Conservation (phyloP, 2,888 invertebrate species). For the Cinara cedri region DNA sequence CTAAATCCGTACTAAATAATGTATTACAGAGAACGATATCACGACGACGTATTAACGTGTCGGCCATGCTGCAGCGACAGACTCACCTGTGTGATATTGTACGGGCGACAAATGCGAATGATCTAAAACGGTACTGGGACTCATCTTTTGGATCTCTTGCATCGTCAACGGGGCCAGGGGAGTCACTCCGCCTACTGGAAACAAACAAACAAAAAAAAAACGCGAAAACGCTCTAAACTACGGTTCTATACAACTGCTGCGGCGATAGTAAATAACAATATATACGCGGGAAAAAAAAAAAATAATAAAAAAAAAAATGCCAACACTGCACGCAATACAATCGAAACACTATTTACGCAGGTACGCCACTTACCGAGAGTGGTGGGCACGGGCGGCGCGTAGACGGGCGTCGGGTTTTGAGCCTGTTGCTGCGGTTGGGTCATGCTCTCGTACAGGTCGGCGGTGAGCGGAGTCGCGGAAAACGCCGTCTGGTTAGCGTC, state of each 20-base stretch:
- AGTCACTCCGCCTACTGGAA: conserved; percentile 65
- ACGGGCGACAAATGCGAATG: conserved; percentile 70
- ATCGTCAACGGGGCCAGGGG: conserved; percentile 76
- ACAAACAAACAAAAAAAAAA: conserved; percentile 57
- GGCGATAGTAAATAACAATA: no score
- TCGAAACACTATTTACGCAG: background rate
- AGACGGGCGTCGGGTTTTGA: conserved; percentile 68
- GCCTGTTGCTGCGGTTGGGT: conserved; percentile 71
- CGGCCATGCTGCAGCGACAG: background rate
- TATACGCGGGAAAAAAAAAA: no score
- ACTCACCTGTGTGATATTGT: conserved; percentile 72
- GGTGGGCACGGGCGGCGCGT: conserved; percentile 69
- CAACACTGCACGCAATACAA: background rate
- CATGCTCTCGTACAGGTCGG: conserved; percentile 74
- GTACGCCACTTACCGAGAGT: conserved; percentile 59
- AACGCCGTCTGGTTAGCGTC: conserved; percentile 61
- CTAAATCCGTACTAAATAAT: no score
- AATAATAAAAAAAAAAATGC: no score
- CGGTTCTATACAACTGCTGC: background rate
- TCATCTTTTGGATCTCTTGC: conserved; percentile 75
- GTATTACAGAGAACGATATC: background rate
- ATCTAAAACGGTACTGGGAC: conserved; percentile 69
- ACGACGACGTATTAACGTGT: conserved; percentile 29
- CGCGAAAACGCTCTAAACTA: conserved; percentile 40
- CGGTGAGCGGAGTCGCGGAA: conserved; percentile 64